Evolutionary conservation across 1,140 invertebrate genomes (phyloP).

Genomic region (Cotesia typhae): DNA sequence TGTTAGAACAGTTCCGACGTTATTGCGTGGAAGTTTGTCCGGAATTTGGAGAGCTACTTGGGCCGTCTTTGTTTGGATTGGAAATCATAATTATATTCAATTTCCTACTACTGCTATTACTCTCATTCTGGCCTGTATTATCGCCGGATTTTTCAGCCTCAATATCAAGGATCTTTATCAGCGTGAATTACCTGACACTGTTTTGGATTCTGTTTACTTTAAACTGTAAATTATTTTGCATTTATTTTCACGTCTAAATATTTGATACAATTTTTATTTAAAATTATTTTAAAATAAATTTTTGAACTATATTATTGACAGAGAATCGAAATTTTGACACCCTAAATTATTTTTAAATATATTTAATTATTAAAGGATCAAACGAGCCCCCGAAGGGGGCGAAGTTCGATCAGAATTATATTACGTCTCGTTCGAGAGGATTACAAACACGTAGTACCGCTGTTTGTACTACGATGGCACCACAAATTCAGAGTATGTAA

Average conservation of each 20-base stretch:
- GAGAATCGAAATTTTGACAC: too few relatives aligned
- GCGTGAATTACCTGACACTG: slow-evolving; percentile 40
- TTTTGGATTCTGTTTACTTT: slow-evolving; percentile 36
- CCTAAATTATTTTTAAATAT: too few relatives aligned
- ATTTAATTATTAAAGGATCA: too few relatives aligned
- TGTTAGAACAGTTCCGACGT: slow-evolving; percentile 38
- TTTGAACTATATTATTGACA: too few relatives aligned
- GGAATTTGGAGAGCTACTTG: slow-evolving; percentile 38
- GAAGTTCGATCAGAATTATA: too few relatives aligned
- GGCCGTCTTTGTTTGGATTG: slow-evolving; percentile 37
- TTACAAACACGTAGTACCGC: too few relatives aligned
- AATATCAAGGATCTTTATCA: slow-evolving; percentile 38
- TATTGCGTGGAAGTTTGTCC: slow-evolving; percentile 35
- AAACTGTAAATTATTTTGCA: slow-evolving; percentile 29
- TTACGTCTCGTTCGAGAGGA: too few relatives aligned
- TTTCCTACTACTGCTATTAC: slow-evolving; percentile 34
- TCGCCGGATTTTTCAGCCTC: slow-evolving; percentile 38
- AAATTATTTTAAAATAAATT: too few relatives aligned
- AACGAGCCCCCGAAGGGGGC: too few relatives aligned
- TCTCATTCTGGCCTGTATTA: slow-evolving; percentile 32
- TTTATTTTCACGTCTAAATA: neutral
- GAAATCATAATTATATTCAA: slow-evolving; percentile 37
- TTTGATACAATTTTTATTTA: too few relatives aligned
- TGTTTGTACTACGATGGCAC: too few relatives aligned
- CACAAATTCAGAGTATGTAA: too few relatives aligned